Conservation (phyloP, 1,140 invertebrate genomes). For the Trichomalopsis sarcophagae region DNA sequence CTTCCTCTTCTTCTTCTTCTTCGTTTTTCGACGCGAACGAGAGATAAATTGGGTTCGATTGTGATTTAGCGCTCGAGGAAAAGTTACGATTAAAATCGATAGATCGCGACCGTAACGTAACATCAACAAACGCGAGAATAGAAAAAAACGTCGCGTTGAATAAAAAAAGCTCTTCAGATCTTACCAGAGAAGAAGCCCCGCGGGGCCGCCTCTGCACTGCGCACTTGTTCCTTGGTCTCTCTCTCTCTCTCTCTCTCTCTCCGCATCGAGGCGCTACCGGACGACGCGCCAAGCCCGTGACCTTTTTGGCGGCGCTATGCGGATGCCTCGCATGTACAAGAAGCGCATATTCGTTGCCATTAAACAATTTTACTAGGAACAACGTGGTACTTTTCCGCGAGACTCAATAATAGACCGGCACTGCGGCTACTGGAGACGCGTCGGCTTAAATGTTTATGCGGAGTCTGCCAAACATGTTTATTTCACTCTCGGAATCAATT, state of each 20-base stretch:
- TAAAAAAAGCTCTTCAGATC: background rate
- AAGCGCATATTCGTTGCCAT: background rate
- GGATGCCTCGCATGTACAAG: background rate
- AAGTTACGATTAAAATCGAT: background rate
- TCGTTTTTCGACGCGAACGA: background rate
- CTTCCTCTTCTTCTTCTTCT: background rate
- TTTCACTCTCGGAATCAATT: background rate
- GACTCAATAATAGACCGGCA: too few relatives aligned
- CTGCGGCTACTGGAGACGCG: too few relatives aligned
- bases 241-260: background rate
- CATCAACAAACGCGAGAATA: background rate
- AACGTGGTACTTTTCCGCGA: background rate
- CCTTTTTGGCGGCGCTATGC: slow-evolving; percentile 1
- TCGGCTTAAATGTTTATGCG: background rate
- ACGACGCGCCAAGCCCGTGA: slow-evolving; percentile 15
- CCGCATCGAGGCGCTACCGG: background rate
- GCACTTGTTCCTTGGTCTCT: slow-evolving; percentile 34
- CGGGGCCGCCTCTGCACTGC: background rate
- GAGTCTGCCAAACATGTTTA: background rate
- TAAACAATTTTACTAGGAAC: background rate
- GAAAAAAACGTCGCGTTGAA: background rate
- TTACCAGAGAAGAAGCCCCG: slow-evolving; percentile 1
- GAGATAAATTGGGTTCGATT: slow-evolving; percentile 6
- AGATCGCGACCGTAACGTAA: background rate
- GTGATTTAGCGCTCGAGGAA: background rate